phyloP scores from a whole-genome alignment of 2,113 vertebrate genomes.

The Salvelinus alpinus region DNA sequence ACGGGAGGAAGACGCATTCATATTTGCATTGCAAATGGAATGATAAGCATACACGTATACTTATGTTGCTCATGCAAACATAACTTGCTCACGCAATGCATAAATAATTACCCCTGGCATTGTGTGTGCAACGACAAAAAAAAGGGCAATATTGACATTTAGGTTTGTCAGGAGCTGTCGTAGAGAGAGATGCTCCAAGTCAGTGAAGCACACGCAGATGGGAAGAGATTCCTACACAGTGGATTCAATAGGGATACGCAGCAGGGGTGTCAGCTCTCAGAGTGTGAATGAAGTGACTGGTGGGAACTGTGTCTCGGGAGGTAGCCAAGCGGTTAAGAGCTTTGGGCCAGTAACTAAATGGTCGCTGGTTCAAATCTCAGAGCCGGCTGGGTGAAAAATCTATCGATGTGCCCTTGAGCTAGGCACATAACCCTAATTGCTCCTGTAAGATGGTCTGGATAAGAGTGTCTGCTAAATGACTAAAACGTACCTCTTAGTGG shows the following conservation, averaged over 20 bases:
- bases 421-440: too few species aligned
- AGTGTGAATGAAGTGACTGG: background rate
- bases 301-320: background rate
- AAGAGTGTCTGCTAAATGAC: too few species aligned
- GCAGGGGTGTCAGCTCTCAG: constrained; percentile 27
- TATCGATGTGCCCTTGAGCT: too few species aligned
- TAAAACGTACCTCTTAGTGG: background rate
- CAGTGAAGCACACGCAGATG: constrained; percentile 40
- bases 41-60: constrained; percentile 25
- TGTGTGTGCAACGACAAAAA: constrained; percentile 56
- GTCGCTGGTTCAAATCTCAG: too few species aligned
- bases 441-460: too few species aligned
- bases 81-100: constrained; percentile 13
- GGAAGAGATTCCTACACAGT: constrained; percentile 52
- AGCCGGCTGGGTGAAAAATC: too few species aligned
- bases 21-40: constrained; percentile 36
- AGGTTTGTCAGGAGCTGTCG: constrained; percentile 55
- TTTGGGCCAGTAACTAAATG: too few species aligned
- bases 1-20: constrained; percentile 21
- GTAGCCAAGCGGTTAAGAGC: too few species aligned
- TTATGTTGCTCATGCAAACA: constrained; percentile 35
- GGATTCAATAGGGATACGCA: constrained; percentile 49
- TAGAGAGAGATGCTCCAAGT: background rate
- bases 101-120: constrained; percentile 43
- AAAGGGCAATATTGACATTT: constrained; percentile 54